phyloP scores from a whole-genome alignment of 1,140 invertebrate genomes.

The Ostrea denselamellosa region DNA sequence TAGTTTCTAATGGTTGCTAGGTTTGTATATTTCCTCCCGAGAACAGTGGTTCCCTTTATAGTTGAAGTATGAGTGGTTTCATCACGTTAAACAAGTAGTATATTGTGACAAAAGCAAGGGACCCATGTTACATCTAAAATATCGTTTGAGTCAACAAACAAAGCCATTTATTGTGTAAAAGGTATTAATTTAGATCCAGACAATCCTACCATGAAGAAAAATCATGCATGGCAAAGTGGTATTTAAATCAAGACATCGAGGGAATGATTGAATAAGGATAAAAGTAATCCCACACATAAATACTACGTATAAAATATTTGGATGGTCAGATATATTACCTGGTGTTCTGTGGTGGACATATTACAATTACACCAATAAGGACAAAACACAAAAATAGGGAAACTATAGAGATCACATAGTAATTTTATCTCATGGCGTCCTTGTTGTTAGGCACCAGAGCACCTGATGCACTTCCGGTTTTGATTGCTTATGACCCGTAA shows the following conservation, averaged over 20 bases:
- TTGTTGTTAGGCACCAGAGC: conserved; percentile 60
- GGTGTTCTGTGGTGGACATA: neutral
- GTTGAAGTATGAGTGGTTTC: neutral
- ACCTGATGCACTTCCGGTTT: conserved; percentile 59
- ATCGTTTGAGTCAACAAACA: conserved; percentile 5
- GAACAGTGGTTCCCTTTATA: neutral
- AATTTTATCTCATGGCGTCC: conserved; percentile 8
- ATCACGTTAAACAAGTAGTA: conserved; percentile 21
- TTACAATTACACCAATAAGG: neutral
- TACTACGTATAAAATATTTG: neutral
- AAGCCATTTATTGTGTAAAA: conserved; percentile 7
- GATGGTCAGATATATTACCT: conserved; percentile 5
- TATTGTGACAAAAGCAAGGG: conserved; percentile 11
- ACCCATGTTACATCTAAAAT: neutral
- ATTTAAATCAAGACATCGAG: conserved; percentile 25
- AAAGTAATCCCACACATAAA: neutral
- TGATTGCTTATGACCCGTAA: conserved; percentile 36
- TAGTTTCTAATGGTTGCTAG: neutral
- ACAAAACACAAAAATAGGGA: neutral
- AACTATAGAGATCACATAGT: conserved; percentile 40
- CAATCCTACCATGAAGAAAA: neutral
- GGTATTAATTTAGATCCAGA: neutral
- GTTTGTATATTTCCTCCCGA: neutral
- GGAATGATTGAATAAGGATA: neutral
- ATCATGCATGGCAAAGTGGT: neutral